Evolutionary conservation across 2,888 invertebrate species (phyloP), one percentile per base, ranked within the genome.

Genomic region (Melolontha melolontha): DNA sequence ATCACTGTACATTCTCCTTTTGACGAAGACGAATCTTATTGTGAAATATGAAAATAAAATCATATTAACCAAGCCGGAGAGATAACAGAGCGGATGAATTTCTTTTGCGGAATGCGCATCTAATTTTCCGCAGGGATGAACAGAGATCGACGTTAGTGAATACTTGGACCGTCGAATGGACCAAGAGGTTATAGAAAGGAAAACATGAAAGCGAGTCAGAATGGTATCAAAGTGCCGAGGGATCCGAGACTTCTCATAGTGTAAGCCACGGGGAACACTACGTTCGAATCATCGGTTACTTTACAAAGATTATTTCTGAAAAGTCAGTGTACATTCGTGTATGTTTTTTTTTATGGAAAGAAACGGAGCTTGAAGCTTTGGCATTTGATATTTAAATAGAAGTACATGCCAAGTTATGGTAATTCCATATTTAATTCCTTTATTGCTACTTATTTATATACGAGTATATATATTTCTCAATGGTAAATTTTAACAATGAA

Each of bases 71-170:
- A 62, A 34, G 44, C 47, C 47, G 29, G 59, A 62, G 47, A 62
- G 44, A 62, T 47, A 47, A 62, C 59, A 62, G 47, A 34, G 27
- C 47, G 59, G 29, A 57, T 17, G 27, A 42, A 42, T 42, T 42
- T 42, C 47, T 27, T 44, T 42, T 44, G 42, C 42, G 17, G 39
- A 62, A 62, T 47, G 49, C 44, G 34, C 59, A 62, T 62, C 59
- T 47, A 47, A 62, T 62, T 62, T 62, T 62, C 59, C 59, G 34
- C 59, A 6, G 47, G 59, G 59, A 62, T 62, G 44, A 62, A 62
- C 34, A 39, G 29, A 17, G 47, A 62, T 62, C 59, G 49, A 59
- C 55, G 17, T 17, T 27, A 34, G 42, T 17, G 34, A 8, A 5
- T 27, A 29, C 44, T 10, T 16, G 5, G 14, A 34, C 39, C 54